Conservation (phyloP, 1,140 invertebrate genomes). For the Heliconius eleuchia region DNA sequence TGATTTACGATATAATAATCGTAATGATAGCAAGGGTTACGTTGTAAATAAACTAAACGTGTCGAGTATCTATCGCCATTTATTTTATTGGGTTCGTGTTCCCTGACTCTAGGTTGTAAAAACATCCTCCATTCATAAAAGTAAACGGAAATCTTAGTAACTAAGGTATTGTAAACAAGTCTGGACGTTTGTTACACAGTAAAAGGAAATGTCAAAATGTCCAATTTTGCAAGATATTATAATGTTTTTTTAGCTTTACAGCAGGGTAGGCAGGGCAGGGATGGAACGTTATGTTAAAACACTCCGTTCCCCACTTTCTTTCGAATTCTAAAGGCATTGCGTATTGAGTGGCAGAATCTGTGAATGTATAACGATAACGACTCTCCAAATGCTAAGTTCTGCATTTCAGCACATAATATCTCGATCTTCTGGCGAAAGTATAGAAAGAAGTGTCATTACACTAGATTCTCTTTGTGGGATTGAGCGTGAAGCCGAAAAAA, state of each 20-base stretch:
- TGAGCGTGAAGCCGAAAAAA: background rate
- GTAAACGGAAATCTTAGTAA: background rate
- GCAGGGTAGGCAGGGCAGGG: no score
- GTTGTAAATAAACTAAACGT: constrained; percentile 4
- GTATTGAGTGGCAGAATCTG: no score
- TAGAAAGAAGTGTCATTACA: no score
- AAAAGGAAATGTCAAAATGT: background rate
- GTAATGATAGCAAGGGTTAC: background rate
- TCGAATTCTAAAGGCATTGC: no score
- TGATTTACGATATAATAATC: constrained; percentile 7
- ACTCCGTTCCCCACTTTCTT: no score
- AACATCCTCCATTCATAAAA: constrained; percentile 9
- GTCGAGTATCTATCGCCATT: constrained; percentile 3
- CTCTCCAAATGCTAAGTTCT: no score
- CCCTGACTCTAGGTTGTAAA: background rate
- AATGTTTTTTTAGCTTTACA: no score
- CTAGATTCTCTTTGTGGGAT: no score
- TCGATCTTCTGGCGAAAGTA: no score
- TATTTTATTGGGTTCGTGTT: background rate
- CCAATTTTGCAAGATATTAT: background rate
- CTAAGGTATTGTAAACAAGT: constrained; percentile 1
- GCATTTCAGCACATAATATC: no score
- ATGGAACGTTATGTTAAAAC: no score
- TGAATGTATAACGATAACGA: no score
- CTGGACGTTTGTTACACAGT: background rate